These are phyloP conservation scores for Diglossa cyanea DNA, from an alignment of 2,797 vertebrate species.

Conservation along the genomic window DNA sequence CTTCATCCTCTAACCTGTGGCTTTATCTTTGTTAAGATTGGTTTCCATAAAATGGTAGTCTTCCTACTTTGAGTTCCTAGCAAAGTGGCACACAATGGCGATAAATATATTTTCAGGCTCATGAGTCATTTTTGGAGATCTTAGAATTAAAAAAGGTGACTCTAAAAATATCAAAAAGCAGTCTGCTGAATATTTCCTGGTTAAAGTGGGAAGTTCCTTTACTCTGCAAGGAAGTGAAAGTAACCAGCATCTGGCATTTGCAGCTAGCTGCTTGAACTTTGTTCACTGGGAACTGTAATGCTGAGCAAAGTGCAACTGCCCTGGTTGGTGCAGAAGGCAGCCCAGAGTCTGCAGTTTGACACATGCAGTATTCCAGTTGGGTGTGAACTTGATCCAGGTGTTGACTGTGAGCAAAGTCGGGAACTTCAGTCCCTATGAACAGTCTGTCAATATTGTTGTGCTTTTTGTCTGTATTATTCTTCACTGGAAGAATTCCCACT, in stretches of 20 bases:
- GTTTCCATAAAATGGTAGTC: background rate
- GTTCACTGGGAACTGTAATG: fast-evolving
- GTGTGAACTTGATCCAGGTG: background rate
- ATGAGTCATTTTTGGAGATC: background rate
- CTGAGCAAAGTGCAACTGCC: background rate
- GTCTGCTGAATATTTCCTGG: background rate
- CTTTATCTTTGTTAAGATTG: background rate
- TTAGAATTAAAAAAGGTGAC: background rate
- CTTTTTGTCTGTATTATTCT: background rate
- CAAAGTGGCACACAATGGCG: background rate
- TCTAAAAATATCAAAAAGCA: background rate
- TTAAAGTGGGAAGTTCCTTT: background rate
- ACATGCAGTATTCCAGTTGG: fast-evolving
- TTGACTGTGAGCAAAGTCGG: background rate
- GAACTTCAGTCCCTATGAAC: background rate
- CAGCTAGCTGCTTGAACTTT: background rate
- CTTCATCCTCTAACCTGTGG: background rate
- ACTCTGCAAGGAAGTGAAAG: background rate
- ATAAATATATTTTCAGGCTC: background rate
- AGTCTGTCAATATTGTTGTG: background rate
- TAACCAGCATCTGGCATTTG: background rate
- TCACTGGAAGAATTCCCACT: background rate
- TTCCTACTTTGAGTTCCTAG: background rate
- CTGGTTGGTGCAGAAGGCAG: background rate
- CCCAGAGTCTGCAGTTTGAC: background rate